Base-by-base conservation (phyloP, 2,888 invertebrate species). In the Chalcosyrphus nemorum region DNA sequence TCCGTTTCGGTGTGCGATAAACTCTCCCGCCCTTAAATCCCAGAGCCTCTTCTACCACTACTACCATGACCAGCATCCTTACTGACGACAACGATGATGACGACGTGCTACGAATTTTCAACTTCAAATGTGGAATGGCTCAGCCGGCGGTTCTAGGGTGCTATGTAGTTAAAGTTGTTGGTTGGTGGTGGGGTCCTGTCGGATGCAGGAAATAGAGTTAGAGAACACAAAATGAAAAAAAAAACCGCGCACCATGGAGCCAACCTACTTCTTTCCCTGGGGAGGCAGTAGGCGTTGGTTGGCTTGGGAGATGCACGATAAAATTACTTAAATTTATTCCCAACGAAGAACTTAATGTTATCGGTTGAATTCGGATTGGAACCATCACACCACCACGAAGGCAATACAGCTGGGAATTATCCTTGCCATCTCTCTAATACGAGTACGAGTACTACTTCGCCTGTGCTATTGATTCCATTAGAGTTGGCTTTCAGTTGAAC, bases 281-380 rank as follows among this genome's bases (percentile, higher is more conserved):
- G 19, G 81, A 29, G 47, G 19, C 32, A 38, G 35, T 38, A 38
- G 35, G 35, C 35, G 35, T 21, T 21, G 43, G 19, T n/a, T 0
- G 21, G n/a, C n/a, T 45, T n/a, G 77, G 52, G n/a, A 61, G 78
- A 43, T 70, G 71, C 38, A 70, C 85, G 66, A 81, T 85, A 81
- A 85, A 85, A 85, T 85, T 81, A 81, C 85, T 85, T 81, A 76
- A 85, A 85, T 85, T 85, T 85, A 85, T 85, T 85, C 76, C 71
- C 81, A 13, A 76, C 81, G 70, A 80, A 80, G 80, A 85, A 81
- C 85, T 81, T 80, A 84, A 80, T 80, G 84, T 78, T 80, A 80
- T 84, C 80, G 80, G 74, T 35, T 59, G 80, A 75, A 80, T 84
- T 84, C 70, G 80, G 32, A 84, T 75, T 68, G 63, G 80, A 61